Evolutionary conservation across 2,797 vertebrate genomes (phyloP).

Genomic region (Poecilia picta): DNA sequence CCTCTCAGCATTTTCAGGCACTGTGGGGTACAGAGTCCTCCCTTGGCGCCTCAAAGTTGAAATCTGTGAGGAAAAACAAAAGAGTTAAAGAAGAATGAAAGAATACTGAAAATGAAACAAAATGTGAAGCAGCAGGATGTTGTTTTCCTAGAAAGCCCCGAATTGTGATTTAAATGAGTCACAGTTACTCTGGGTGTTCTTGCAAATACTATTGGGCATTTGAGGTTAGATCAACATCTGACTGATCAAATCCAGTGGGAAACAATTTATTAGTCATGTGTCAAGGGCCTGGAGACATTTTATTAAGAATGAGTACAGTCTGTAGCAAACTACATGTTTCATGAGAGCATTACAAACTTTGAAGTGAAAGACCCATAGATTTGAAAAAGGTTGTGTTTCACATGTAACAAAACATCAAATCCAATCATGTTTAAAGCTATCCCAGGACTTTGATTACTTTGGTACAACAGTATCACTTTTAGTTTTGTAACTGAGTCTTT

Average conservation of each 20-base stretch:
- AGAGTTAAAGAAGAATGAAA: not conserved
- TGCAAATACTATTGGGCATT: slow-evolving; percentile 58
- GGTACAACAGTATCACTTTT: too few relatives aligned
- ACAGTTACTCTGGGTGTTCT: slow-evolving; percentile 21
- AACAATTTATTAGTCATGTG: slow-evolving; percentile 32
- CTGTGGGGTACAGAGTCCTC: slow-evolving; percentile 86
- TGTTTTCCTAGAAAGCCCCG: slow-evolving; percentile 4
- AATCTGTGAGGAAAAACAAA: slow-evolving; percentile 80
- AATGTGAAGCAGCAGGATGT: slow-evolving; percentile 25
- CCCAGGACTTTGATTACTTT: not conserved
- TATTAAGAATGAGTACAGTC: slow-evolving; percentile 21
- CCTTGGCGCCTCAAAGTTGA: slow-evolving; percentile 87
- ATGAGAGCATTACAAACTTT: not conserved
- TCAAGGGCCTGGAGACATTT: slow-evolving; percentile 44
- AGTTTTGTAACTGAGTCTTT: not conserved
- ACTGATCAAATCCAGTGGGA: slow-evolving; percentile 29
- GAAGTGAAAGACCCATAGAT: not conserved
- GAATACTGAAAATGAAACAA: slow-evolving; percentile 27
- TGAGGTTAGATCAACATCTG: slow-evolving; percentile 37
- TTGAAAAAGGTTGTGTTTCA: not conserved
- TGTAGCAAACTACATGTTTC: not conserved
- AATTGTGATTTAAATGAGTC: slow-evolving; percentile 50
- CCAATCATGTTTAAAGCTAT: not conserved
- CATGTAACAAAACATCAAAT: not conserved
- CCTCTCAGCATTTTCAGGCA: slow-evolving; percentile 90